Evolutionary conservation across 64 coral and sea anemone genomes (phyloP).

Genomic region (Montipora cactus): DNA sequence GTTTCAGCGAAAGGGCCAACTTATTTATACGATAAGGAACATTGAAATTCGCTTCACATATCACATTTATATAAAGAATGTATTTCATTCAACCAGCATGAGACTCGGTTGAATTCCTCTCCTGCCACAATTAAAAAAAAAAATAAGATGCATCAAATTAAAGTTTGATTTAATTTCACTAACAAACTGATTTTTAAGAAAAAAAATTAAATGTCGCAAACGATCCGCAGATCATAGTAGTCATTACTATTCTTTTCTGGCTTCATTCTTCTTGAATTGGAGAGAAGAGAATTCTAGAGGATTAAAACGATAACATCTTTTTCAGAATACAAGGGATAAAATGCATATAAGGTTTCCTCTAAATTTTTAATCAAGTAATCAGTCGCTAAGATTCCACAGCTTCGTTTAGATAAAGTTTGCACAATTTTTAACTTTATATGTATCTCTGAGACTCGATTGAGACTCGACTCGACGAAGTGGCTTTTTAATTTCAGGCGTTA

Average conservation of each 20-base stretch:
- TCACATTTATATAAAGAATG: background rate
- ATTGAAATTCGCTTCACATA: background rate
- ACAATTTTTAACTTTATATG: background rate
- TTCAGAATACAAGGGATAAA: too few species aligned
- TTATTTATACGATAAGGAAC: conserved; percentile 3
- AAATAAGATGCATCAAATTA: background rate
- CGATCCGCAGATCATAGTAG: background rate
- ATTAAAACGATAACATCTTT: too few species aligned
- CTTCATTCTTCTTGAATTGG: too few species aligned
- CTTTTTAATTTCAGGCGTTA: too few species aligned
- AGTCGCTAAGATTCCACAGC: conserved; percentile 2
- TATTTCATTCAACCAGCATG: background rate
- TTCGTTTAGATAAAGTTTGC: background rate
- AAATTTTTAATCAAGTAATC: conserved; percentile 33
- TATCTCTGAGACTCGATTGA: too few species aligned
- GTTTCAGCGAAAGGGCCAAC: background rate
- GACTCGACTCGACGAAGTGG: too few species aligned
- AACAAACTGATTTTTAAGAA: conserved; percentile 12
- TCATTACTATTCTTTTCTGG: too few species aligned
- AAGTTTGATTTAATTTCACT: conserved; percentile 15
- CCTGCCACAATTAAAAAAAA: background rate
- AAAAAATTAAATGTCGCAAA: conserved; percentile 1
- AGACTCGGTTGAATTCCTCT: background rate
- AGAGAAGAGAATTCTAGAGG: too few species aligned
- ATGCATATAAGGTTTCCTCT: background rate